Conservation (phyloP, 2,797 vertebrate species). For the Heteromormyrus szaboi region DNA sequence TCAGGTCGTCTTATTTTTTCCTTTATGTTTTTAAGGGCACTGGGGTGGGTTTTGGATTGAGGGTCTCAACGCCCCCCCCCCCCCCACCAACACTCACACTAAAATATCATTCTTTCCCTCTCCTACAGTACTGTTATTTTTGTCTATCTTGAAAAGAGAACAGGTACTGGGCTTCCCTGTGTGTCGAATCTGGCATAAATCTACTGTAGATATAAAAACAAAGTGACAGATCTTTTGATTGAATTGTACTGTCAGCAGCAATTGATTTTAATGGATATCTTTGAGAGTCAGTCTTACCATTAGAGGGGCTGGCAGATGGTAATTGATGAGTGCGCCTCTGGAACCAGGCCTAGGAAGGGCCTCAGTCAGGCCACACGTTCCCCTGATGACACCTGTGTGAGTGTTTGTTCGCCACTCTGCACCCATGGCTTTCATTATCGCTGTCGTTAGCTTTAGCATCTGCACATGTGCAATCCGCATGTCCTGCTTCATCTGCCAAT, state of each 20-base stretch:
- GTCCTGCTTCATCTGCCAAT: neutral
- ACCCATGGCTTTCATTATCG: neutral
- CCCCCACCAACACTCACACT: constrained; percentile 25
- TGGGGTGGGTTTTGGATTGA: constrained; percentile 41
- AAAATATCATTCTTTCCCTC: constrained; percentile 12
- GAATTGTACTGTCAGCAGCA: constrained; percentile 37
- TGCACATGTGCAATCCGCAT: neutral
- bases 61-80: constrained; percentile 33
- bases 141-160: neutral
- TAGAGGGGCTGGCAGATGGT: neutral
- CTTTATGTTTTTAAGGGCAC: constrained; percentile 49
- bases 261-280: neutral
- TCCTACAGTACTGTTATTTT: neutral
- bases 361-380: neutral
- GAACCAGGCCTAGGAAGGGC: neutral
- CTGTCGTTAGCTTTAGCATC: neutral
- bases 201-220: neutral
- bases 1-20: constrained; percentile 36
- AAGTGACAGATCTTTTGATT: constrained; percentile 31
- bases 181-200: neutral
- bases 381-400: neutral
- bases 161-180: neutral
- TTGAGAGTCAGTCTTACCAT: neutral
- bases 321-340: neutral
- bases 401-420: neutral